These are phyloP conservation scores for Epinotia bilunana DNA, from an alignment of 2,888 invertebrate genomes.

Conservation along the genomic window DNA sequence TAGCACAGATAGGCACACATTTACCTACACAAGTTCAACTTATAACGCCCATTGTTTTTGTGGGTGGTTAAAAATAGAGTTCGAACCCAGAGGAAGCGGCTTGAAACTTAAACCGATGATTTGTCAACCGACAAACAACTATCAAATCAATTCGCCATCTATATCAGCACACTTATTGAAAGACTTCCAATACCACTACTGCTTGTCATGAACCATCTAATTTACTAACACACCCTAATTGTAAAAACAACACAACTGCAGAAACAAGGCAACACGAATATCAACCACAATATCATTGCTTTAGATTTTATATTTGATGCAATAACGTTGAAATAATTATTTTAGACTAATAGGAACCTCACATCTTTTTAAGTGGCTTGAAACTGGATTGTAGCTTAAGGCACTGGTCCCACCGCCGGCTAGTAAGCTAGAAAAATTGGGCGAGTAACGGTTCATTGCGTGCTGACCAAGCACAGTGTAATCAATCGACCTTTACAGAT, in stretches of 20 bases:
- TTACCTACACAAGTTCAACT: too few species aligned
- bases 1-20: too few species aligned
- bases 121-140: neutral
- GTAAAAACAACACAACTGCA: neutral
- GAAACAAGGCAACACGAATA: neutral
- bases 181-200: conserved; percentile 5
- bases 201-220: conserved; percentile 21
- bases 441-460: too few species aligned
- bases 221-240: neutral
- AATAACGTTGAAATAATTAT: conserved; percentile 9
- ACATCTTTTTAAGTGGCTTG: conserved; percentile 22
- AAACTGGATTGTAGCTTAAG: conserved; percentile 7
- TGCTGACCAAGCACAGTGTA: too few species aligned
- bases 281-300: neutral
- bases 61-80: too few species aligned
- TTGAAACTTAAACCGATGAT: neutral
- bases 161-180: neutral
- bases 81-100: neutral
- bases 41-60: too few species aligned
- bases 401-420: too few species aligned
- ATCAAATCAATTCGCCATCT: neutral
- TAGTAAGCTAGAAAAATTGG: too few species aligned
- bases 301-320: neutral
- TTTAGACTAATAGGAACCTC: neutral
- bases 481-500: too few species aligned